Conservation (phyloP, 2,888 invertebrate genomes). For the Philonicus albiceps region DNA sequence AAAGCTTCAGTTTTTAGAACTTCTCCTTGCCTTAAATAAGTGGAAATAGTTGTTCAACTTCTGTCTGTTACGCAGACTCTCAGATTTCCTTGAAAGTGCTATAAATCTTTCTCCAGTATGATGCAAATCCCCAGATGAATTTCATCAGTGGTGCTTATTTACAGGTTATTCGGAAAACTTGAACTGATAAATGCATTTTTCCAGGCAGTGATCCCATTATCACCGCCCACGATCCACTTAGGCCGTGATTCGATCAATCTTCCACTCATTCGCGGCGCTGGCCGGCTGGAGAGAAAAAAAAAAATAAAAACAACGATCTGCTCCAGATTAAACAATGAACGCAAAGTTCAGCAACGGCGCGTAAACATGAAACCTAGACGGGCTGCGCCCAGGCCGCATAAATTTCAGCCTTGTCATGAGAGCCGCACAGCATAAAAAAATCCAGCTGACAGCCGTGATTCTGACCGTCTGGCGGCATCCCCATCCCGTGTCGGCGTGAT, state of each 20-base stretch:
- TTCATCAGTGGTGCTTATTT: neutral
- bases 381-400: neutral
- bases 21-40: neutral
- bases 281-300: neutral
- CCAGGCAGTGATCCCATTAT: neutral
- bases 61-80: neutral
- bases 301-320: conserved; percentile 13
- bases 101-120: neutral
- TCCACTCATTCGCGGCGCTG: neutral
- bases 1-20: neutral
- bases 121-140: neutral
- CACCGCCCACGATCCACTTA: neutral
- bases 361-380: neutral
- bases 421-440: neutral
- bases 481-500: conserved; percentile 1
- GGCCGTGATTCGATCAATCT: neutral
- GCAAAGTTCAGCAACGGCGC: neutral
- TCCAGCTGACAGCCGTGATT: neutral
- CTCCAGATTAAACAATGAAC: conserved; percentile 8
- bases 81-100: neutral
- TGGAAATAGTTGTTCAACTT: neutral
- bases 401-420: conserved; percentile 1
- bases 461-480: conserved; percentile 19
- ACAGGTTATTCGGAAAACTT: neutral
- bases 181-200: neutral